phyloP scores from a whole-genome alignment of 2,888 invertebrate genomes.

The Colostygia pectinataria region DNA sequence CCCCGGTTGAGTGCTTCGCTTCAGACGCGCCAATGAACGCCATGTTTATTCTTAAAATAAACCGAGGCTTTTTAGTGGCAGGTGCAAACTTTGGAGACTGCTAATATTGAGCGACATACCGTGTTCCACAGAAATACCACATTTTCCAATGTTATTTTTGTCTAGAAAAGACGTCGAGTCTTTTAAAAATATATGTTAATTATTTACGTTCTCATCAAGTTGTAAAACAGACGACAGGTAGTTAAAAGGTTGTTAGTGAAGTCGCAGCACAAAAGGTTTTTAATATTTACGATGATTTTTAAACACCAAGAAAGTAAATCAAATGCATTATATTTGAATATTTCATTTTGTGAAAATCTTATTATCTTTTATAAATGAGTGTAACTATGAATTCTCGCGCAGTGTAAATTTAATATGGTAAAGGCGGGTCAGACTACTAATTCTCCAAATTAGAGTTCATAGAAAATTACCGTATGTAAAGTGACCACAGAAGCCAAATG shows the following conservation, averaged over 20 bases:
- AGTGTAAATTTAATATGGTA: slow-evolving; percentile 44
- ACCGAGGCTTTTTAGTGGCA: slow-evolving; percentile 40
- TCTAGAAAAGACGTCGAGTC: slow-evolving; percentile 6
- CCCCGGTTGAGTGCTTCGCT: slow-evolving; percentile 61
- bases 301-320: too few species aligned
- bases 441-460: slow-evolving; percentile 62
- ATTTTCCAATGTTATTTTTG: slow-evolving; percentile 21
- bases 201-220: slow-evolving; percentile 1
- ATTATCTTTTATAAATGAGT: too few species aligned
- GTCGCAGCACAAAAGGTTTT: too few species aligned
- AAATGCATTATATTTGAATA: too few species aligned
- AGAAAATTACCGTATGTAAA: slow-evolving; percentile 61
- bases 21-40: slow-evolving; percentile 56
- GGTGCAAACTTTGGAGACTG: slow-evolving; percentile 31
- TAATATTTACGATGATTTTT: too few species aligned
- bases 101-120: slow-evolving; percentile 14
- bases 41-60: slow-evolving; percentile 61
- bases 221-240: neutral
- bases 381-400: slow-evolving; percentile 35
- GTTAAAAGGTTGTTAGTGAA: too few species aligned
- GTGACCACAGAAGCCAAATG: slow-evolving; percentile 58
- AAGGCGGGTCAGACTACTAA: slow-evolving; percentile 55
- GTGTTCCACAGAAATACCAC: slow-evolving; percentile 14
- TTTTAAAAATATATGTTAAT: slow-evolving; percentile 11
- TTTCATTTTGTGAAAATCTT: too few species aligned